phyloP scores from a whole-genome alignment of 1,140 invertebrate species.

The Lepidurus arcticus region DNA sequence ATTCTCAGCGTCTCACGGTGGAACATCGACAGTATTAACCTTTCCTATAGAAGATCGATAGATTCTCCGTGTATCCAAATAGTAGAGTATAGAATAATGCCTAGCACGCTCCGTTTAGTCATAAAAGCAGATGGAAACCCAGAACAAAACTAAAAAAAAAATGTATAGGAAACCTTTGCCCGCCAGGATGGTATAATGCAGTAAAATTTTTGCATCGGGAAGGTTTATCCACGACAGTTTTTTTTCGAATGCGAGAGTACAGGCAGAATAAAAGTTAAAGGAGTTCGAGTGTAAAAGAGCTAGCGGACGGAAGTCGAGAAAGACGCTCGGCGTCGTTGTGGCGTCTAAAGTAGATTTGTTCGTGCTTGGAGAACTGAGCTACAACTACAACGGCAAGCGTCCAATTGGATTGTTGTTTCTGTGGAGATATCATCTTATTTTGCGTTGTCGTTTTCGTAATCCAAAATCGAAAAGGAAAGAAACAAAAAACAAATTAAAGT shows the following conservation, averaged over 20 bases:
- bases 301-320: background rate
- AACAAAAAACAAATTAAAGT: background rate
- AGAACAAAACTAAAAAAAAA: background rate
- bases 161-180: background rate
- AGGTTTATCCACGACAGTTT: background rate
- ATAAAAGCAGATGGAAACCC: background rate
- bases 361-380: constrained; percentile 20
- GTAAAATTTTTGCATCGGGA: background rate
- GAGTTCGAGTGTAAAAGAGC: background rate
- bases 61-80: background rate
- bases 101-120: background rate
- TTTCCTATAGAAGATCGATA: constrained; percentile 11
- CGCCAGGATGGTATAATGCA: background rate
- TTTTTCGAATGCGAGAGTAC: background rate
- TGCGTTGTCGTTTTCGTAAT: background rate
- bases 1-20: background rate
- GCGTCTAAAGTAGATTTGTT: constrained; percentile 18
- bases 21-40: background rate
- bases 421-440: background rate
- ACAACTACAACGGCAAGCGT: background rate
- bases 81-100: background rate
- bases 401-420: constrained; percentile 19
- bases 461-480: background rate
- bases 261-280: background rate
- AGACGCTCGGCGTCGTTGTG: constrained; percentile 12